These are phyloP conservation scores for Zaprionus vittiger DNA, from an alignment of 1,140 invertebrate species.

Conservation along the genomic window DNA sequence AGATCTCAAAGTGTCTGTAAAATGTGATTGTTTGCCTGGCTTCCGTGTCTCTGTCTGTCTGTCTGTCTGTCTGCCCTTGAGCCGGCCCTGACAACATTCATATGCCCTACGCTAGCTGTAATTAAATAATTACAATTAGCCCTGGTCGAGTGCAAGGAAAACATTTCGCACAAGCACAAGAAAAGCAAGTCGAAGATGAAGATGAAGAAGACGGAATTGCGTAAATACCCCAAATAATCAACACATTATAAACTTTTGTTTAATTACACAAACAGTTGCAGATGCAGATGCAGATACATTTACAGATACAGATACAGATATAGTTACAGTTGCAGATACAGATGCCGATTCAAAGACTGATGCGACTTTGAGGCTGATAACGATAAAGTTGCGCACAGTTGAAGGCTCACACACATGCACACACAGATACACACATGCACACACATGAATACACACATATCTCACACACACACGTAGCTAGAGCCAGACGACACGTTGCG, in stretches of 20 bases:
- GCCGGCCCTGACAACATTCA: background rate
- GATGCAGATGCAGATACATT: conserved; percentile 7
- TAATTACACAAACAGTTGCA: conserved; percentile 62
- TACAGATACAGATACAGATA: background rate
- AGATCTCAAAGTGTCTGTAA: conserved; percentile 4
- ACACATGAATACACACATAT: background rate
- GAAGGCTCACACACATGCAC: background rate
- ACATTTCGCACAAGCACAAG: conserved; percentile 7
- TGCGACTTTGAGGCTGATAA: background rate
- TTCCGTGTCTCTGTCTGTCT: background rate
- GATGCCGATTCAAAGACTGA: background rate
- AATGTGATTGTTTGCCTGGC: conserved; percentile 7
- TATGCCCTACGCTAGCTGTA: conserved; percentile 47
- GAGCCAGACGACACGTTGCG: conserved; percentile 5
- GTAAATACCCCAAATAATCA: conserved; percentile 77
- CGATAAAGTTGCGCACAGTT: conserved; percentile 1
- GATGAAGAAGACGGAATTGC: conserved; percentile 49
- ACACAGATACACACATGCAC: background rate
- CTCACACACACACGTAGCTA: background rate
- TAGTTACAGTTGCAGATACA: background rate
- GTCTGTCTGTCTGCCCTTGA: background rate
- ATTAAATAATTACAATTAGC: conserved; percentile 74
- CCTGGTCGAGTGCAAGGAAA: conserved; percentile 34
- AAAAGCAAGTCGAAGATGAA: background rate
- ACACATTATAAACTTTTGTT: conserved; percentile 78